Percentiles rank a stretch among this genome's conserved stretches.
phyloP scores from a whole-genome alignment of 1,140 invertebrate species.

The Galendromus occidentalis region DNA sequence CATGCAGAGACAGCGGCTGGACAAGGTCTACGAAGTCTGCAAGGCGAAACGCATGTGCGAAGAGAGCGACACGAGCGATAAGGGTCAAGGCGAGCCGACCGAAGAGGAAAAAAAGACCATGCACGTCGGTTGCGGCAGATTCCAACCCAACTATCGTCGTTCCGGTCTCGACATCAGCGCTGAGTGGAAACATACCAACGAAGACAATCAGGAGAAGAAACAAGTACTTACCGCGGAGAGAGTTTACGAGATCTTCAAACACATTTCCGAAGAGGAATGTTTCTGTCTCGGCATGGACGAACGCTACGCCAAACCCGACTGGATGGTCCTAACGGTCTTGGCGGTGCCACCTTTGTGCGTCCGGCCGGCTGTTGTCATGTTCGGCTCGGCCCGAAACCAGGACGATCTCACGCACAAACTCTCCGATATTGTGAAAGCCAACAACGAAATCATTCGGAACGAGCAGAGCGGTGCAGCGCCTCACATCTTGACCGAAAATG shows the following conservation, averaged over 20 bases:
- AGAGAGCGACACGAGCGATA: slow-evolving; percentile 90
- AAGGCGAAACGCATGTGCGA: slow-evolving; percentile 97
- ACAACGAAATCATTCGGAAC: slow-evolving; percentile 86
- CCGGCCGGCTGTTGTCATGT: slow-evolving; percentile 94
- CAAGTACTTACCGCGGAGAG: slow-evolving; percentile 77
- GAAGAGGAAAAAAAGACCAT: slow-evolving; percentile 46
- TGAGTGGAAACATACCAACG: slow-evolving; percentile 96
- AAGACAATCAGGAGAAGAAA: slow-evolving; percentile 92
- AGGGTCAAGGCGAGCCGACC: slow-evolving; percentile 21
- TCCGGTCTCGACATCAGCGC: slow-evolving; percentile 66
- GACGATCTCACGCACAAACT: slow-evolving; percentile 99
- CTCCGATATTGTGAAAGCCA: slow-evolving; percentile 94
- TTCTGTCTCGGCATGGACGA: slow-evolving; percentile 55
- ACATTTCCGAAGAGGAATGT: slow-evolving; percentile 92
- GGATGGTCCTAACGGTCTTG: slow-evolving; percentile 94
- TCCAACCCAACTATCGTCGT: slow-evolving; percentile 76
- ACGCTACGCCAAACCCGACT: slow-evolving; percentile 78
- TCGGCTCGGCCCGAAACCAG: slow-evolving; percentile 91
- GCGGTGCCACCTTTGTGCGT: slow-evolving; percentile 84
- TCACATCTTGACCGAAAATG: slow-evolving; percentile 88
- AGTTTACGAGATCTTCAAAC: slow-evolving; percentile 88
- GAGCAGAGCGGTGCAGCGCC: slow-evolving; percentile 88
- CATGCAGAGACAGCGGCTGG: slow-evolving; percentile 78
- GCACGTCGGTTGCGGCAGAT: slow-evolving; percentile 90
- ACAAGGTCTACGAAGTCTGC: slow-evolving; percentile 91